These are phyloP conservation scores for Halcyon badia DNA, from an alignment of 2,797 vertebrate species.

Conservation along the genomic window DNA sequence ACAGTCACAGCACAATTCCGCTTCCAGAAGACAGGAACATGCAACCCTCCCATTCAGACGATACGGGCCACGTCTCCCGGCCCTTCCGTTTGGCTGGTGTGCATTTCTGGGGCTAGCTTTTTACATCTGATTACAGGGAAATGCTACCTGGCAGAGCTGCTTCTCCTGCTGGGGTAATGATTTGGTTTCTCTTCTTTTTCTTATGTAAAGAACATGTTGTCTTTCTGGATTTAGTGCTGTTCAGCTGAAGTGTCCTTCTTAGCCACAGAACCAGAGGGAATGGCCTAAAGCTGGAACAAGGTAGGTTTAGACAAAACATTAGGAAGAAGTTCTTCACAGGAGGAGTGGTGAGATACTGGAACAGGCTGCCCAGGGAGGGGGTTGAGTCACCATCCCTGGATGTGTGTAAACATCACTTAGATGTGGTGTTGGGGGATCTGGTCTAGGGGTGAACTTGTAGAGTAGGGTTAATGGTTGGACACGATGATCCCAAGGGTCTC, in stretches of 20 bases:
- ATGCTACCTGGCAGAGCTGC: neutral
- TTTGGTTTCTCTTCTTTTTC: neutral
- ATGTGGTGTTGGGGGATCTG: too few species aligned
- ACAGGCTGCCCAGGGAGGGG: too few species aligned
- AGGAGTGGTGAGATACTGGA: too few species aligned
- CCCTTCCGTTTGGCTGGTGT: accelerated
- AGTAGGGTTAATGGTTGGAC: too few species aligned
- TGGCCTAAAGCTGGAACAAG: too few species aligned
- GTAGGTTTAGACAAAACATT: too few species aligned
- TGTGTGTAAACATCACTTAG: too few species aligned
- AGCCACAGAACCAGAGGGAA: too few species aligned
- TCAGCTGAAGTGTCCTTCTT: neutral
- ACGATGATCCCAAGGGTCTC: too few species aligned
- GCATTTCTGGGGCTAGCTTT: neutral
- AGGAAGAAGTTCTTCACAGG: too few species aligned
- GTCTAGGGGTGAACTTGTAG: too few species aligned
- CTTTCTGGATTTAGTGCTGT: neutral
- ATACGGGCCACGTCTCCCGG: accelerated
- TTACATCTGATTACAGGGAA: neutral
- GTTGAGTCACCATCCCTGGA: too few species aligned
- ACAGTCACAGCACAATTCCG: neutral
- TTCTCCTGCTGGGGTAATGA: neutral
- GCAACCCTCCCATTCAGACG: accelerated
- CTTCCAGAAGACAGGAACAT: neutral
- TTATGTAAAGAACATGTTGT: neutral